Evolutionary conservation across 2,113 vertebrate species (phyloP).

Genomic region (Aspidoscelis tigris): DNA sequence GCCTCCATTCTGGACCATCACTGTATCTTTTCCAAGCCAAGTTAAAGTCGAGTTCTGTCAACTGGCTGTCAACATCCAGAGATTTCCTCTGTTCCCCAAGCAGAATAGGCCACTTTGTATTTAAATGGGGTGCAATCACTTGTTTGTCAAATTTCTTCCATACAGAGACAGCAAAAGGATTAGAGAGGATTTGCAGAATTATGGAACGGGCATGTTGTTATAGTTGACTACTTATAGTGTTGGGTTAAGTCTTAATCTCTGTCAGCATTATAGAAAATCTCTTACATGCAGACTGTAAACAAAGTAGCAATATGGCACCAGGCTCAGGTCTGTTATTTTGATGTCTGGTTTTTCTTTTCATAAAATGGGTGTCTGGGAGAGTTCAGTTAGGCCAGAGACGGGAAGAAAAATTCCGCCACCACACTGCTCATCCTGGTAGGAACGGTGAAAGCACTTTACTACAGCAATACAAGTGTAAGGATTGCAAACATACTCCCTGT

Average conservation of each 20-base stretch:
- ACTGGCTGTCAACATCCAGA: not conserved
- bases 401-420: not conserved
- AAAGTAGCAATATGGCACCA: slow-evolving; percentile 16
- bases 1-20: not conserved
- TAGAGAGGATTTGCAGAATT: slow-evolving; percentile 20
- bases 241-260: slow-evolving; percentile 23
- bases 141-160: slow-evolving; percentile 9
- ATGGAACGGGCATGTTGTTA: slow-evolving; percentile 13
- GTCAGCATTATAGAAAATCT: slow-evolving; percentile 8
- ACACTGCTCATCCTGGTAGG: not conserved
- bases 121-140: slow-evolving; percentile 7
- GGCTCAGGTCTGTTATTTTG: slow-evolving; percentile 15
- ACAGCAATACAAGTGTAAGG: not conserved
- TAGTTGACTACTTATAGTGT: slow-evolving; percentile 2
- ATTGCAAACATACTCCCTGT: not conserved
- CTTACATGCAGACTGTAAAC: slow-evolving; percentile 28
- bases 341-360: slow-evolving; percentile 12
- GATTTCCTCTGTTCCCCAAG: not conserved
- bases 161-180: slow-evolving; percentile 9
- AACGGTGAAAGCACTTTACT: no score
- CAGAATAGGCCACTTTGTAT: slow-evolving; percentile 11
- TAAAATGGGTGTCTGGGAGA: not conserved
- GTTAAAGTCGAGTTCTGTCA: not conserved
- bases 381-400: no score
- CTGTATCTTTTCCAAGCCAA: not conserved